A percentile compares a stretch with the other conserved stretches of the same genome.
Conservation (phyloP, 2,797 vertebrate genomes). For the Melanotaenia nigrans region DNA sequence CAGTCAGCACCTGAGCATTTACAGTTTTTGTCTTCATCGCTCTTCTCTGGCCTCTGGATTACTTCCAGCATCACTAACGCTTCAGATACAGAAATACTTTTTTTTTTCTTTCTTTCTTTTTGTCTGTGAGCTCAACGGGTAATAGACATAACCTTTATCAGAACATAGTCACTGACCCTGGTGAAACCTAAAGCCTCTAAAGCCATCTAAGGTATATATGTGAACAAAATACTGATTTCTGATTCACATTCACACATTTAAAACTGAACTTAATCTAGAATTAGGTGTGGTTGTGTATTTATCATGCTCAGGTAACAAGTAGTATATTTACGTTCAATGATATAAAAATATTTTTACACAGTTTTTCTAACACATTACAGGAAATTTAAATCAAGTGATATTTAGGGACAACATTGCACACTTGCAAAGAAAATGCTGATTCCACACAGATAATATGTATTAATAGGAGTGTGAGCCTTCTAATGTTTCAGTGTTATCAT, state of each 20-base stretch:
- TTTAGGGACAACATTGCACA: background rate
- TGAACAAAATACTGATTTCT: too few species aligned
- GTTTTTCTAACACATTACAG: background rate
- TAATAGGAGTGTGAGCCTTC: background rate
- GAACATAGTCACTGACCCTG: background rate
- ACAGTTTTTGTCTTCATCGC: conserved; percentile 46
- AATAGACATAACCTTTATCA: background rate
- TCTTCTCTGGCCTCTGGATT: conserved; percentile 45
- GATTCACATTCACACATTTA: too few species aligned
- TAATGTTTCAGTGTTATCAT: background rate
- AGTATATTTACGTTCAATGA: too few species aligned
- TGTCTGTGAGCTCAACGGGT: background rate
- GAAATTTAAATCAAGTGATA: too few species aligned
- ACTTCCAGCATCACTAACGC: conserved; percentile 29
- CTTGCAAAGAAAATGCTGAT: background rate
- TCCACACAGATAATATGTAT: background rate
- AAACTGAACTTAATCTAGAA: too few species aligned
- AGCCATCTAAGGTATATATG: background rate
- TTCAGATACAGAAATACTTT: conserved; percentile 38
- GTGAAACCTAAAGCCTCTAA: background rate
- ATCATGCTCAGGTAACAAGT: background rate
- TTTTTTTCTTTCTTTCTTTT: too few species aligned
- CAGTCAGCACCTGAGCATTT: conserved; percentile 44
- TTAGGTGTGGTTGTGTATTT: background rate
- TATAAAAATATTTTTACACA: background rate